phyloP scores from a whole-genome alignment of 2,797 vertebrate species.

The Protosalanx chinensis region DNA sequence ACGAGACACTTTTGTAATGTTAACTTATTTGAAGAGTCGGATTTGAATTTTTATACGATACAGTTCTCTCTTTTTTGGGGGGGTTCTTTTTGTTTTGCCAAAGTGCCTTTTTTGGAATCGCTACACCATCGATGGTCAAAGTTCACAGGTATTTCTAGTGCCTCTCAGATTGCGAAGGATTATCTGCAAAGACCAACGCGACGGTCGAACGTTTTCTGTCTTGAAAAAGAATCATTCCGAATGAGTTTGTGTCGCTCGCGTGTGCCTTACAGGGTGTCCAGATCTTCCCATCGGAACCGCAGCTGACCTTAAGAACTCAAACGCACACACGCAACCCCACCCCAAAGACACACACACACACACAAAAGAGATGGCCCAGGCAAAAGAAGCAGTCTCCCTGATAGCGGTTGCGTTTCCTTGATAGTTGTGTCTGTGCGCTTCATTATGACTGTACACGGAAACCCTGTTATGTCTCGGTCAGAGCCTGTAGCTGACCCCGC shows the following conservation, averaged over 20 bases:
- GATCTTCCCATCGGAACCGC: conserved; percentile 32
- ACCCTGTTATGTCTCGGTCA: conserved; percentile 68
- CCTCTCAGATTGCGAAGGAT: conserved; percentile 54
- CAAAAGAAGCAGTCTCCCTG: conserved; percentile 16
- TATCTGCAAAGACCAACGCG: conserved; percentile 30
- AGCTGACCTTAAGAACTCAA: conserved; percentile 40
- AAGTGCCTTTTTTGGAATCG: conserved; percentile 67
- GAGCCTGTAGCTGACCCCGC: conserved; percentile 43
- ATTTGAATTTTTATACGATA: conserved; percentile 43
- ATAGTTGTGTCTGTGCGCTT: conserved; percentile 66
- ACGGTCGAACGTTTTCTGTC: background rate
- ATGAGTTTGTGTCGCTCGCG: conserved; percentile 36
- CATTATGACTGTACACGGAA: conserved; percentile 65
- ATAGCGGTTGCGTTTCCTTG: conserved; percentile 36
- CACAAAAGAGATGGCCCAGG: conserved; percentile 11
- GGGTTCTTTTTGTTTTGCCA: conserved; percentile 45
- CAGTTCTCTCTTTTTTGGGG: background rate
- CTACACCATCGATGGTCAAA: conserved; percentile 41
- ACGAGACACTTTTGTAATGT: conserved; percentile 75
- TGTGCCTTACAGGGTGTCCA: conserved; percentile 61
- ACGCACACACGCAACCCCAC: conserved; percentile 12
- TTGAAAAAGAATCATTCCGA: conserved; percentile 44
- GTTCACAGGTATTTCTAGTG: conserved; percentile 38
- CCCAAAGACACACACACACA: conserved; percentile 16
- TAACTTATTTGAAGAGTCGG: conserved; percentile 75